Evolutionary conservation across 92 coral and sea anemone species (phyloP).

Genomic region (Heliopora coerulea): DNA sequence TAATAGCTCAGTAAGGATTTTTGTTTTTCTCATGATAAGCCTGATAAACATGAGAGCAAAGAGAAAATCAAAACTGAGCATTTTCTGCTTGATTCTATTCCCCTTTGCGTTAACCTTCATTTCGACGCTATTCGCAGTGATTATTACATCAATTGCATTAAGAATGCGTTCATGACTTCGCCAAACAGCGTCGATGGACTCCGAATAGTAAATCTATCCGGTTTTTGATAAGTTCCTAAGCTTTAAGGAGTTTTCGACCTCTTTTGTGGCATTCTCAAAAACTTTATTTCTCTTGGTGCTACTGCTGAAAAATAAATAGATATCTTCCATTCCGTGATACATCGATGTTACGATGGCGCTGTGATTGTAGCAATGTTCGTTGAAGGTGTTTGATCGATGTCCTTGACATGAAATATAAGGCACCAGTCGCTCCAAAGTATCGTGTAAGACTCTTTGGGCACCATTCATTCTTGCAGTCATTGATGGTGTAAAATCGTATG

Average conservation of each 20-base stretch:
- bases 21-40: conserved; percentile 11
- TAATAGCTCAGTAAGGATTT: background rate
- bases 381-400: conserved; percentile 4
- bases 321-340: background rate
- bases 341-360: background rate
- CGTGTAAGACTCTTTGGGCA: conserved; percentile 24
- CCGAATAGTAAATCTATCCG: background rate
- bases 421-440: no score
- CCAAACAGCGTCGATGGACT: background rate
- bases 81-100: background rate
- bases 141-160: background rate
- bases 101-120: no score
- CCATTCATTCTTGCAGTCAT: conserved; percentile 28
- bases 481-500: conserved; percentile 27
- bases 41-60: conserved; percentile 9
- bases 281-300: no score
- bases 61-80: conserved; percentile 8
- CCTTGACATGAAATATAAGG: no score
- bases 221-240: background rate
- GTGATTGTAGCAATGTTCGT: background rate
- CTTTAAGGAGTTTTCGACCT: background rate
- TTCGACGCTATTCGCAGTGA: background rate
- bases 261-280: no score
- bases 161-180: background rate
- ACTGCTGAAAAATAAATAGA: no score